These are phyloP conservation scores for Calosoma granatense DNA, from an alignment of 1,140 invertebrate species.

Conservation along the genomic window DNA sequence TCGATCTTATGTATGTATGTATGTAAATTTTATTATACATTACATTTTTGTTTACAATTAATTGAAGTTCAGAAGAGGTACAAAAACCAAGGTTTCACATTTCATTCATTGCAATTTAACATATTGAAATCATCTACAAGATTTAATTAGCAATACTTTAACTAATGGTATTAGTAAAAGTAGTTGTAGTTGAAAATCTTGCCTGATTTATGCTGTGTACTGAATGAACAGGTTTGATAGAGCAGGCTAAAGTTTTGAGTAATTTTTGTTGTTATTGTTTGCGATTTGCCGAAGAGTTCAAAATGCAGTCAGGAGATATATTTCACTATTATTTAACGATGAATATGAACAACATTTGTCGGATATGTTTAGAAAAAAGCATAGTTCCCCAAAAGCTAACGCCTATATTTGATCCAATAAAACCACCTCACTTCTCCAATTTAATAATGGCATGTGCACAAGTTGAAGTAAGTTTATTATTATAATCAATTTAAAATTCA, in stretches of 20 bases:
- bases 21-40: too few species aligned
- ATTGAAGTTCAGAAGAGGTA: too few species aligned
- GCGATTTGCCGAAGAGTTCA: neutral
- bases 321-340: slow-evolving; percentile 31
- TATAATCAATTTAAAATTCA: too few species aligned
- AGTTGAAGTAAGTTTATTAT: slow-evolving; percentile 39
- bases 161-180: too few species aligned
- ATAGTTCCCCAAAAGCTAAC: slow-evolving; percentile 47
- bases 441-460: slow-evolving; percentile 54
- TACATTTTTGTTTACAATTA: too few species aligned
- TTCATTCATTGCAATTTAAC: too few species aligned
- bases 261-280: slow-evolving; percentile 8
- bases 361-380: slow-evolving; percentile 52
- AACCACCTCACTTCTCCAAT: slow-evolving; percentile 40
- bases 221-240: slow-evolving; percentile 2
- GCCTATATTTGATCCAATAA: slow-evolving; percentile 48
- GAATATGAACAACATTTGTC: slow-evolving; percentile 43
- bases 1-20: too few species aligned
- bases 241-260: neutral
- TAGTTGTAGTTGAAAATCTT: too few species aligned
- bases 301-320: slow-evolving; percentile 24
- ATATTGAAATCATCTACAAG: too few species aligned
- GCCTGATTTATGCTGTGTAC: neutral
- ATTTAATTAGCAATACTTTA: too few species aligned
- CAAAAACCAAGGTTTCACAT: too few species aligned